Evolutionary conservation across 2,888 invertebrate species (phyloP).

Genomic region (Gonocerus acuteangulatus): DNA sequence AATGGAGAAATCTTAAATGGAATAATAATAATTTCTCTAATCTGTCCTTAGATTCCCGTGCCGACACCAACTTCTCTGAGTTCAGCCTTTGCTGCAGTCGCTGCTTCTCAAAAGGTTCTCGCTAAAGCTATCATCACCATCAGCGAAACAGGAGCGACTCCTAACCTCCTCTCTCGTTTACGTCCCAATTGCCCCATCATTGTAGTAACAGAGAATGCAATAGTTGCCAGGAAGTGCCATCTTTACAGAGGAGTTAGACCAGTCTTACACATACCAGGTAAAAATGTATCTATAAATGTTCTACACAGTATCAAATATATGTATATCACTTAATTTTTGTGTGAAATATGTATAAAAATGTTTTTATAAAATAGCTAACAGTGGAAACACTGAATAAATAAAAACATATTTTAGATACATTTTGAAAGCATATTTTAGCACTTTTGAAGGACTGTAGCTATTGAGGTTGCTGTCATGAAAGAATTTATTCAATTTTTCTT

Average conservation of each 20-base stretch:
- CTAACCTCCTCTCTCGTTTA: conserved; percentile 86
- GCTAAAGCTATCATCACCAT: conserved; percentile 85
- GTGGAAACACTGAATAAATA: no score
- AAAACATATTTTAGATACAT: no score
- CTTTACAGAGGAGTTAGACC: conserved; percentile 87
- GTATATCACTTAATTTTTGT: no score
- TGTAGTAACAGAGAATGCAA: conserved; percentile 74
- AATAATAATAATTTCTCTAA: no score
- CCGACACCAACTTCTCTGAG: conserved; percentile 74
- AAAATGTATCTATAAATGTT: conserved; percentile 18
- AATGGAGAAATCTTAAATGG: no score
- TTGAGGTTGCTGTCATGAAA: no score
- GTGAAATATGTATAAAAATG: no score
- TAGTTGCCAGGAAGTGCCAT: conserved; percentile 84
- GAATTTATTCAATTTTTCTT: no score
- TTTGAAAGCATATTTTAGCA: no score
- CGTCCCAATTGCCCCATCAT: conserved; percentile 90
- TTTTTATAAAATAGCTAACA: no score
- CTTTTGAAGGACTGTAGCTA: no score
- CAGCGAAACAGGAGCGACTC: conserved; percentile 75
- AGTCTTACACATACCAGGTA: conserved; percentile 74
- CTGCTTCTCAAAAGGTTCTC: conserved; percentile 80
- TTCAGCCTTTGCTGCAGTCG: conserved; percentile 88
- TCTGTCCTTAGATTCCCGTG: conserved; percentile 46
- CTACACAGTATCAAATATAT: no score